phyloP scores from a whole-genome alignment of 2,113 vertebrate genomes.

The Serinus canaria region DNA sequence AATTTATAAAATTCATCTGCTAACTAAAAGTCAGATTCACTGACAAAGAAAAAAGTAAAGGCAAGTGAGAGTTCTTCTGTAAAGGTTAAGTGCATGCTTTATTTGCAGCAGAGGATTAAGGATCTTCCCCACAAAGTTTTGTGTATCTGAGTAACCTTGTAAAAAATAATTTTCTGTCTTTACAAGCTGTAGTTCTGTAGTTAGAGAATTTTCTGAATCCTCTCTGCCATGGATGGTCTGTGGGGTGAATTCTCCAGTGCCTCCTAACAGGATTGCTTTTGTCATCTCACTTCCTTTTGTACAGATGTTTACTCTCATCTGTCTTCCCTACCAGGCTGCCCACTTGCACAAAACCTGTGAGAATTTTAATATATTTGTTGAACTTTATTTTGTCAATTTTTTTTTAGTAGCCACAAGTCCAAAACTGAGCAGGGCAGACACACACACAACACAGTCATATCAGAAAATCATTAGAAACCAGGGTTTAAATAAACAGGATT shows the following conservation, averaged over 20 bases:
- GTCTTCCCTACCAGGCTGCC: background rate
- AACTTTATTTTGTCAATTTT: background rate
- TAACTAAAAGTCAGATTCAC: slow-evolving; percentile 39
- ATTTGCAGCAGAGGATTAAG: slow-evolving; percentile 30
- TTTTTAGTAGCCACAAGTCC: background rate
- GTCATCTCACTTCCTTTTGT: background rate
- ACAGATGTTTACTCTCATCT: background rate
- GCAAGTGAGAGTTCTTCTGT: slow-evolving; percentile 30
- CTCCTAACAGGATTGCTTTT: background rate
- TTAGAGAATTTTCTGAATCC: background rate
- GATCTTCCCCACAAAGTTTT: background rate
- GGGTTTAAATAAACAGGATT: background rate
- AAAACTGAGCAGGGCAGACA: background rate
- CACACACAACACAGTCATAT: background rate
- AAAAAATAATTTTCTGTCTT: background rate
- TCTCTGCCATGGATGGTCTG: background rate
- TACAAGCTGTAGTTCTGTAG: background rate
- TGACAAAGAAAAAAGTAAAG: slow-evolving; percentile 51
- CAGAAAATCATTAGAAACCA: background rate
- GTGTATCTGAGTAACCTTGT: background rate
- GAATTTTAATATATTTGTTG: background rate
- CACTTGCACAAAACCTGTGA: background rate
- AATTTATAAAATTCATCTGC: slow-evolving; percentile 56
- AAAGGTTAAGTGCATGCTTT: slow-evolving; percentile 61
- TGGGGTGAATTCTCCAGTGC: background rate